These are phyloP conservation scores for Dioctria rufipes DNA, from an alignment of 2,888 invertebrate species.

Conservation along the genomic window DNA sequence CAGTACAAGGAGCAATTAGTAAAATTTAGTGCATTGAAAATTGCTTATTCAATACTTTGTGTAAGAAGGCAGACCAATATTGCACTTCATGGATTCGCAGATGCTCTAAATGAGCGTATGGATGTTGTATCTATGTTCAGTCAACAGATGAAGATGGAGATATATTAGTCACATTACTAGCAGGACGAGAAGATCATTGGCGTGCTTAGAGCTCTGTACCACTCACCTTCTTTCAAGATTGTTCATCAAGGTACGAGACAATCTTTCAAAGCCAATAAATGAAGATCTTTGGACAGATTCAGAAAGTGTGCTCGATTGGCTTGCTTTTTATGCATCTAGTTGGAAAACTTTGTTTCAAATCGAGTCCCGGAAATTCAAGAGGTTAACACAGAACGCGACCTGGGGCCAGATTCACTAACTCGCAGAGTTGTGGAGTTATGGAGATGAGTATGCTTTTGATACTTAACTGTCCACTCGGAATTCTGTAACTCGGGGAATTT, in stretches of 20 bases:
- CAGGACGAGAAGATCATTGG: background rate
- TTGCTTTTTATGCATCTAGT: background rate
- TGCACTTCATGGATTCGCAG: background rate
- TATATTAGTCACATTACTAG: background rate
- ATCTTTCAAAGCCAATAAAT: background rate
- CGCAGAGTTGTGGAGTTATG: too few species aligned
- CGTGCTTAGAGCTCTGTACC: constrained; percentile 44
- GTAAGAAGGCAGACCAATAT: background rate
- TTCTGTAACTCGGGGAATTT: too few species aligned
- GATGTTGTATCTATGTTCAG: constrained; percentile 20
- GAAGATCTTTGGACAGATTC: background rate
- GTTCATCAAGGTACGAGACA: background rate
- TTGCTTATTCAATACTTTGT: background rate
- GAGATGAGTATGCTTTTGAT: too few species aligned
- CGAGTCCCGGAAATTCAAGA: constrained; percentile 58
- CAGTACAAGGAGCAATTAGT: background rate
- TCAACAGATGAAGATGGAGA: background rate
- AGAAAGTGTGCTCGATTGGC: too few species aligned
- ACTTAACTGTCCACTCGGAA: too few species aligned
- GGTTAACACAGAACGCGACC: too few species aligned
- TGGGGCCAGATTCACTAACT: too few species aligned
- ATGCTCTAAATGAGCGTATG: constrained; percentile 52
- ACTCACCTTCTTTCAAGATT: constrained; percentile 27
- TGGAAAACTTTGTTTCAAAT: constrained; percentile 54
- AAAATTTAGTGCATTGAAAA: background rate